These are phyloP conservation scores for Anthopleura sola DNA, from an alignment of 64 coral and sea anemone genomes.

Conservation along the genomic window DNA sequence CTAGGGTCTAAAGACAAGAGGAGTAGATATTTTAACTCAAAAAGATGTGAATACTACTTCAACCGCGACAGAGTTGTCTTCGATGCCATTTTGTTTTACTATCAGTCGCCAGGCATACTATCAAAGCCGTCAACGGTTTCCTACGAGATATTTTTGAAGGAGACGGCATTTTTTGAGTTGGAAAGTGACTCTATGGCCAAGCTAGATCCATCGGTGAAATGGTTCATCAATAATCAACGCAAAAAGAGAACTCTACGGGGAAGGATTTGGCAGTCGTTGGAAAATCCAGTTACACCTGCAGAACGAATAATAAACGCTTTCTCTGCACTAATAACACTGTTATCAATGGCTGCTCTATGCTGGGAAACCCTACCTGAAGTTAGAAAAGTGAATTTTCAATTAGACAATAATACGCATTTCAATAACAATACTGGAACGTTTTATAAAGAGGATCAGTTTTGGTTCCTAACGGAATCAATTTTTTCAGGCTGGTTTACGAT, in stretches of 20 bases:
- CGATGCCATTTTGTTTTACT: slow-evolving; percentile 80
- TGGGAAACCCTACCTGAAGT: slow-evolving; percentile 46
- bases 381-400: slow-evolving; percentile 2
- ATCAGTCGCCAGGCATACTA: slow-evolving; percentile 66
- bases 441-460: slow-evolving; percentile 30
- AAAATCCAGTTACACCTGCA: slow-evolving; percentile 46
- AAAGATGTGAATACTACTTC: slow-evolving; percentile 51
- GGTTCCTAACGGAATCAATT: slow-evolving; percentile 53
- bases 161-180: slow-evolving; percentile 76
- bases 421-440: not conserved
- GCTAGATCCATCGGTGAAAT: not conserved
- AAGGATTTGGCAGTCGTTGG: slow-evolving; percentile 74
- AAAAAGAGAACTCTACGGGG: slow-evolving; percentile 24
- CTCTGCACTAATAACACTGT: slow-evolving; percentile 32
- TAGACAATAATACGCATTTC: slow-evolving; percentile 17
- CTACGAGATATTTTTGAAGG: slow-evolving; percentile 50
- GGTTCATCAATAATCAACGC: not conserved
- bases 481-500: slow-evolving; percentile 77
- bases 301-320: slow-evolving; percentile 40
- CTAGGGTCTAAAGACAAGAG: slow-evolving; percentile 61
- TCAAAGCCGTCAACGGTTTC: slow-evolving; percentile 58
- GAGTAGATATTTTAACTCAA: slow-evolving; percentile 45
- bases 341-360: slow-evolving; percentile 59
- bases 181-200: slow-evolving; percentile 31
- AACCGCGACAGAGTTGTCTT: slow-evolving; percentile 61